These are phyloP conservation scores for Platanista minor DNA, from an alignment of 2,113 vertebrate species.

Conservation along the genomic window DNA sequence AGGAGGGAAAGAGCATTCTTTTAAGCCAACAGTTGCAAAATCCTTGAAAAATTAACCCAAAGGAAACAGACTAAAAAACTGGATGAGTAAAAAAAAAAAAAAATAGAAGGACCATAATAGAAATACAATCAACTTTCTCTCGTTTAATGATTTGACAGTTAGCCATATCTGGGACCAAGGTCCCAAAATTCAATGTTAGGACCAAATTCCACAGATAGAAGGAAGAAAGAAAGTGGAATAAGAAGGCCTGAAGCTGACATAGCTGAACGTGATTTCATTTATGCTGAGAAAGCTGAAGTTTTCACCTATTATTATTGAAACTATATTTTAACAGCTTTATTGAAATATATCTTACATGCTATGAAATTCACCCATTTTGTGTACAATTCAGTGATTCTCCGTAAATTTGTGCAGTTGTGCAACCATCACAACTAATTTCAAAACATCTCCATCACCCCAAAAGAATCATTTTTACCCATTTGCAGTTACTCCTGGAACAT, in stretches of 20 bases:
- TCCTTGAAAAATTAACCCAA: constrained; percentile 47
- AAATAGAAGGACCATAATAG: neutral
- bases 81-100: too few species aligned
- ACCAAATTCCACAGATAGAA: constrained; percentile 9
- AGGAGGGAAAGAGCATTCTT: neutral
- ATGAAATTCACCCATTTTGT: neutral
- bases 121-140: neutral
- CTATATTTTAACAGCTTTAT: neutral
- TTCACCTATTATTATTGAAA: neutral
- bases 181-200: constrained; percentile 8
- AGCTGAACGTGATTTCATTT: neutral
- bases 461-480: neutral
- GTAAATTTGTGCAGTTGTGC: neutral
- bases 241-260: neutral
- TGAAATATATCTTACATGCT: neutral
- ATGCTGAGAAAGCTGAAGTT: neutral
- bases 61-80: neutral
- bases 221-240: neutral
- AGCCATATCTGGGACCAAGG: neutral
- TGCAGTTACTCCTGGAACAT: neutral
- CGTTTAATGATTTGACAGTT: constrained; percentile 17
- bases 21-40: constrained; percentile 33
- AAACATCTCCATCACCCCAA: neutral
- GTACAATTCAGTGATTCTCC: neutral
- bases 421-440: neutral